phyloP scores from a whole-genome alignment of 2,888 invertebrate species.

The Netelia fuscicornis region DNA sequence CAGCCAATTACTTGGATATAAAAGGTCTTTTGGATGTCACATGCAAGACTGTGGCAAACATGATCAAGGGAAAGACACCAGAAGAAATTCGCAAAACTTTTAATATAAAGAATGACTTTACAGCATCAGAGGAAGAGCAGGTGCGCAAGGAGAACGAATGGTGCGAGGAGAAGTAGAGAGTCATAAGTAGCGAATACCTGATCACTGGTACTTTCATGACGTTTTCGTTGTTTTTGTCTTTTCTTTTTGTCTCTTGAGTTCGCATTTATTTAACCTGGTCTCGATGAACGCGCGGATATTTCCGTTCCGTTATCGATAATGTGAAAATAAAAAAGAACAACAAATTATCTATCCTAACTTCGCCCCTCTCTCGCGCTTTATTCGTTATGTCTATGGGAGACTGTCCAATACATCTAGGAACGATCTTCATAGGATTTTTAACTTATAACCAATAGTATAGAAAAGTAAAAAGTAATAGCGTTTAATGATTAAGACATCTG shows the following conservation, averaged over 20 bases:
- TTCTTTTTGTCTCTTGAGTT: background rate
- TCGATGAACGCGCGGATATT: background rate
- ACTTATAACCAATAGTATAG: slow-evolving; percentile 48
- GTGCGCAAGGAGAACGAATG: slow-evolving; percentile 98
- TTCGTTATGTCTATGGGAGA: background rate
- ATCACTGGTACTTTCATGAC: slow-evolving; percentile 22
- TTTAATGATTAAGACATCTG: slow-evolving; percentile 27
- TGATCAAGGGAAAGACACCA: slow-evolving; percentile 99
- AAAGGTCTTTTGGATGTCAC: slow-evolving; percentile 98
- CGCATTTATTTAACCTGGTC: slow-evolving; percentile 32
- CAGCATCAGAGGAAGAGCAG: slow-evolving; percentile 98
- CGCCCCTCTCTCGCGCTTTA: background rate
- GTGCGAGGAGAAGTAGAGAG: slow-evolving; percentile 93
- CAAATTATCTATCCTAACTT: background rate
- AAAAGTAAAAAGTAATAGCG: slow-evolving; percentile 35
- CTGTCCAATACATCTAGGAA: slow-evolving; percentile 2
- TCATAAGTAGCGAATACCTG: slow-evolving; percentile 16
- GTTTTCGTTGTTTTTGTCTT: slow-evolving; percentile 1
- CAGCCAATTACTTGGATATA: slow-evolving; percentile 98
- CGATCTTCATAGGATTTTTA: slow-evolving; percentile 24
- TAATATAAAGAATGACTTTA: slow-evolving; percentile 98
- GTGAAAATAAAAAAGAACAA: background rate
- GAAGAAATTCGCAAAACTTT: slow-evolving; percentile 98
- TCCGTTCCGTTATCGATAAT: background rate
- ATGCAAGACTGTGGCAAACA: slow-evolving; percentile 99